phyloP scores from a whole-genome alignment of 64 coral and sea anemone species.

The Pocillopora damicornis region DNA sequence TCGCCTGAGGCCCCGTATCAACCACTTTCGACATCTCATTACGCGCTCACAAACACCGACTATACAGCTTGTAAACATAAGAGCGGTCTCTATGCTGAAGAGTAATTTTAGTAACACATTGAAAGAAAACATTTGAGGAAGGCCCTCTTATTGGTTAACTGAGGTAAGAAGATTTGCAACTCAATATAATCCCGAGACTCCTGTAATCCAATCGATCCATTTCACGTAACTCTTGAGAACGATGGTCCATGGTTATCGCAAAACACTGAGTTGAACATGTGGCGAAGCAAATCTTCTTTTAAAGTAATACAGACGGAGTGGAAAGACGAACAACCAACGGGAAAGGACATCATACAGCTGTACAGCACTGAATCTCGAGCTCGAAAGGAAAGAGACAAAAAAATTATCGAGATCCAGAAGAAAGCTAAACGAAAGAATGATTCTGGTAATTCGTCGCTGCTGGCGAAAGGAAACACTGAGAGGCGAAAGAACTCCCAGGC shows the following conservation, averaged over 20 bases:
- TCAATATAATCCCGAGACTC: too few species aligned
- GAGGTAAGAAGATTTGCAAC: too few species aligned
- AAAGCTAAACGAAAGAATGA: constrained; percentile 29
- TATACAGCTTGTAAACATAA: neutral
- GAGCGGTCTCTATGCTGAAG: neutral
- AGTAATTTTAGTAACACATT: too few species aligned
- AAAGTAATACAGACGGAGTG: neutral
- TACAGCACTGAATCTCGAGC: constrained; percentile 33
- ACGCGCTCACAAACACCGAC: neutral
- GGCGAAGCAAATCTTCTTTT: neutral
- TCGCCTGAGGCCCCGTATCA: neutral
- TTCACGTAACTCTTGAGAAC: neutral
- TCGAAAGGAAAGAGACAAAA: constrained; percentile 18
- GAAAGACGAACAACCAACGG: neutral
- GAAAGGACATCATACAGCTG: constrained; percentile 38
- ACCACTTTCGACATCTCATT: neutral
- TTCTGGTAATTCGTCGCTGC: neutral
- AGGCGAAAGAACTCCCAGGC: constrained; percentile 3
- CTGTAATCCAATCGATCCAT: neutral
- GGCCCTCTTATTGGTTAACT: too few species aligned
- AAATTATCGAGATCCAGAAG: constrained; percentile 49
- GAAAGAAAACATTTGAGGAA: too few species aligned
- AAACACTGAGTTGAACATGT: neutral
- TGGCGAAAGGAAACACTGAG: neutral
- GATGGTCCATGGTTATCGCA: neutral